Percentiles rank a stretch among this genome's conserved stretches.
phyloP scores from a whole-genome alignment of 1,140 invertebrate species.

The Metopolophium dirhodum region DNA sequence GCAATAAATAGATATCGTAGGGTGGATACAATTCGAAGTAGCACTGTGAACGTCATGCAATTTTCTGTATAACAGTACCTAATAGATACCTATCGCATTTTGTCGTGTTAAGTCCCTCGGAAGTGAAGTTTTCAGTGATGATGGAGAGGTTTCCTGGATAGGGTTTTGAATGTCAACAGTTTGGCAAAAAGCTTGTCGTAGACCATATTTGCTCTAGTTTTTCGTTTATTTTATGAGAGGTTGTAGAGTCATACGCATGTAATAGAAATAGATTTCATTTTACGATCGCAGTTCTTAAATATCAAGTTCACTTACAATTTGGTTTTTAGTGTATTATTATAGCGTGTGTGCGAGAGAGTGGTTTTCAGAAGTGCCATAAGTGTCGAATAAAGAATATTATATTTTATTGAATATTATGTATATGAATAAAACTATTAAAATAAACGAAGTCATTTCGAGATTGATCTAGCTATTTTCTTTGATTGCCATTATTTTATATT shows the following conservation, averaged over 20 bases:
- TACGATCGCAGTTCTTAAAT: neutral
- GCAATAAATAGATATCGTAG: neutral
- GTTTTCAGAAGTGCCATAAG: too few relatives aligned
- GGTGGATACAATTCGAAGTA: neutral
- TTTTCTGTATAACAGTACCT: neutral
- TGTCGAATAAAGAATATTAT: too few relatives aligned
- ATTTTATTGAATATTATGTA: too few relatives aligned
- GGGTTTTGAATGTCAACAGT: slow-evolving; percentile 18
- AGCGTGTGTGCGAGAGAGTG: too few relatives aligned
- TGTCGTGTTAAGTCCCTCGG: neutral
- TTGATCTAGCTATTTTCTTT: too few relatives aligned
- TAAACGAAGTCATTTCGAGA: too few relatives aligned
- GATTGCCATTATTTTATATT: too few relatives aligned
- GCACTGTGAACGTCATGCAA: neutral
- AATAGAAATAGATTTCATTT: neutral
- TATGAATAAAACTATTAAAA: too few relatives aligned
- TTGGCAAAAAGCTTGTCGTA: neutral
- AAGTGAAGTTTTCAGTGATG: slow-evolving; percentile 9
- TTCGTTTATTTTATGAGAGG: neutral
- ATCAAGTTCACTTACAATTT: neutral
- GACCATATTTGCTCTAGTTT: neutral
- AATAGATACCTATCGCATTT: neutral
- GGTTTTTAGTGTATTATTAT: too few relatives aligned
- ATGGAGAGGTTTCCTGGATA: slow-evolving; percentile 8
- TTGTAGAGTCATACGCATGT: neutral